Evolutionary conservation across 37 sponge, comb jelly and placozoan species (phyloP).

Genomic region (Corticium candelabrum): DNA sequence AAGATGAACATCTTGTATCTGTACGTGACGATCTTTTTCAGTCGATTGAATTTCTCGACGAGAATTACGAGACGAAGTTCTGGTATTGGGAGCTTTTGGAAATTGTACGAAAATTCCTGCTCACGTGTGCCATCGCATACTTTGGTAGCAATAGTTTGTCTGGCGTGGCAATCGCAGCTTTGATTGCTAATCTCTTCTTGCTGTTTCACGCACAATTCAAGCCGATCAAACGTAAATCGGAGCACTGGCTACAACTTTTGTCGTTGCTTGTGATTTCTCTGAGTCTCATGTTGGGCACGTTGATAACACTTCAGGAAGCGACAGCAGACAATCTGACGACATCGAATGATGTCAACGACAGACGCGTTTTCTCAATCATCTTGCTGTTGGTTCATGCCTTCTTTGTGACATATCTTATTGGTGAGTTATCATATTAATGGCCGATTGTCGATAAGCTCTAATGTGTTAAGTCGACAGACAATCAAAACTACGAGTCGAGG

Average conservation of each 20-base stretch:
- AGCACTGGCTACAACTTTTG: neutral
- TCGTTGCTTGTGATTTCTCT: neutral
- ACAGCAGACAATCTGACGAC: neutral
- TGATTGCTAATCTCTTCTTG: neutral
- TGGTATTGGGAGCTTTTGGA: neutral
- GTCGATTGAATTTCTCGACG: neutral
- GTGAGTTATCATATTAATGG: too few relatives aligned
- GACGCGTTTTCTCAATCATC: neutral
- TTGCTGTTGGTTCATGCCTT: neutral
- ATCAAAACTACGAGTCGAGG: too few relatives aligned
- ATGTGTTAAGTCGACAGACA: too few relatives aligned
- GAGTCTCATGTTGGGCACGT: neutral
- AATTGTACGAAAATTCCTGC: neutral
- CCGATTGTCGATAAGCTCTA: too few relatives aligned
- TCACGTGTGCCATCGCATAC: neutral
- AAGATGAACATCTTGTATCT: neutral
- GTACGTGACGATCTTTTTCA: neutral
- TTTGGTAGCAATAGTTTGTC: neutral
- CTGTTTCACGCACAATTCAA: neutral
- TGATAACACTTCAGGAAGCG: neutral
- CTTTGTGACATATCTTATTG: neutral
- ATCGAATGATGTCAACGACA: neutral
- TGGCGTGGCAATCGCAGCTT: neutral
- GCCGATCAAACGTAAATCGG: neutral
- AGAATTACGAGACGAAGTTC: neutral